Evolutionary conservation across 1,140 invertebrate genomes (phyloP).

Genomic region (Cecropterus lyciades): DNA sequence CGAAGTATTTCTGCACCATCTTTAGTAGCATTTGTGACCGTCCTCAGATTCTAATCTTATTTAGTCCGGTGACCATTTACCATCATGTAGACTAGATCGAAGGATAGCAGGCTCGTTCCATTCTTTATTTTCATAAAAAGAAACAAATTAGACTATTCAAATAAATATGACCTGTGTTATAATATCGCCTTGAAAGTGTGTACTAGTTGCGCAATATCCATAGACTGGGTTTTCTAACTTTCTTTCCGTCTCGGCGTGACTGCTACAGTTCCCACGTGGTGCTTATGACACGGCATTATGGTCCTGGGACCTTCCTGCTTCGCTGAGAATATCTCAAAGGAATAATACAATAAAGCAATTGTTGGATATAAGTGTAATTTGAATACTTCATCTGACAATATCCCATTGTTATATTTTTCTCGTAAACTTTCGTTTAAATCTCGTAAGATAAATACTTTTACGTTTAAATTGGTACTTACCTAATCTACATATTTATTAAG

Average conservation of each 20-base stretch:
- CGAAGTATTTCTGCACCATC: too few relatives aligned
- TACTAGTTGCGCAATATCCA: slow-evolving; percentile 8
- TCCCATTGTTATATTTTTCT: not conserved
- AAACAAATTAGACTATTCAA: too few relatives aligned
- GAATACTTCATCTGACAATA: slow-evolving; percentile 8
- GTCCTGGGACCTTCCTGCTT: slow-evolving; percentile 17
- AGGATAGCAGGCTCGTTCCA: too few relatives aligned
- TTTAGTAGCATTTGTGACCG: too few relatives aligned
- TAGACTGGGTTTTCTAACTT: slow-evolving; percentile 22
- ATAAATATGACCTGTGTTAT: slow-evolving; percentile 7
- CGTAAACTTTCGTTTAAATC: not conserved
- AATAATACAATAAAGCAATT: slow-evolving; percentile 11
- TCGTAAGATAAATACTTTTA: not conserved
- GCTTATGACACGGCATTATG: slow-evolving; percentile 36
- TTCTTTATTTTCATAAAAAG: not conserved
- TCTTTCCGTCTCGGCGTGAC: slow-evolving; percentile 29
- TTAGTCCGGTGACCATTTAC: too few relatives aligned
- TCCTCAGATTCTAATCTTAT: too few relatives aligned
- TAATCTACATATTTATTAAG: too few relatives aligned
- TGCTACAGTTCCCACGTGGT: slow-evolving; percentile 21
- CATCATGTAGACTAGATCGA: too few relatives aligned
- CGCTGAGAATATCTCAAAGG: slow-evolving; percentile 15
- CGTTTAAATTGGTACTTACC: not conserved
- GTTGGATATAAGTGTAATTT: not conserved
- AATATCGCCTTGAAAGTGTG: slow-evolving; percentile 17